A percentile compares a stretch with the other conserved stretches of the same genome.
Conservation (phyloP, 2,888 invertebrate species). For the Molorchus minor region DNA sequence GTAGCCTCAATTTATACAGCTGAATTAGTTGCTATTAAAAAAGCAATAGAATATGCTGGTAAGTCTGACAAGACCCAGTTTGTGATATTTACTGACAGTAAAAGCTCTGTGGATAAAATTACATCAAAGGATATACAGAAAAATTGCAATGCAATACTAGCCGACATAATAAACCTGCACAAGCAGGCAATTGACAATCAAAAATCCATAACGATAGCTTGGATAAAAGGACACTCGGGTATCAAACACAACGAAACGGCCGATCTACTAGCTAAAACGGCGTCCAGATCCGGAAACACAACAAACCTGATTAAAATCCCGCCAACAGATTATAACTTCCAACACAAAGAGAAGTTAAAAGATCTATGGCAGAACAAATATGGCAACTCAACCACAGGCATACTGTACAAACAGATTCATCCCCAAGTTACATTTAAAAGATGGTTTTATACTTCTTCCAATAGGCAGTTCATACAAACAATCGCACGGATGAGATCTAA, state of each 20-base stretch:
- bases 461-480: neutral
- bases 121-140: too few species aligned
- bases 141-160: too few species aligned
- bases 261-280: neutral
- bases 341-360: neutral
- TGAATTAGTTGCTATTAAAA: neutral
- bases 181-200: neutral
- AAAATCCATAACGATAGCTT: too few species aligned
- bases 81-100: neutral
- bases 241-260: neutral
- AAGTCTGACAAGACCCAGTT: neutral
- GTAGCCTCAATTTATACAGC: too few species aligned
- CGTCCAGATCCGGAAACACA: neutral
- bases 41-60: neutral
- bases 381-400: neutral
- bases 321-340: neutral
- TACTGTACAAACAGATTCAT: neutral
- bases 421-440: neutral
- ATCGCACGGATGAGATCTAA: neutral
- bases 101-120: neutral
- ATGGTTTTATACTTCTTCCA: neutral
- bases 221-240: neutral
- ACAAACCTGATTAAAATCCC: neutral
- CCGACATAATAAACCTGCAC: too few species aligned
- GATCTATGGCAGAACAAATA: neutral